Percentiles rank a stretch among this genome's conserved stretches.
Evolutionary conservation across 2,888 invertebrate genomes (phyloP).

Genomic region (Hemaris fuciformis): DNA sequence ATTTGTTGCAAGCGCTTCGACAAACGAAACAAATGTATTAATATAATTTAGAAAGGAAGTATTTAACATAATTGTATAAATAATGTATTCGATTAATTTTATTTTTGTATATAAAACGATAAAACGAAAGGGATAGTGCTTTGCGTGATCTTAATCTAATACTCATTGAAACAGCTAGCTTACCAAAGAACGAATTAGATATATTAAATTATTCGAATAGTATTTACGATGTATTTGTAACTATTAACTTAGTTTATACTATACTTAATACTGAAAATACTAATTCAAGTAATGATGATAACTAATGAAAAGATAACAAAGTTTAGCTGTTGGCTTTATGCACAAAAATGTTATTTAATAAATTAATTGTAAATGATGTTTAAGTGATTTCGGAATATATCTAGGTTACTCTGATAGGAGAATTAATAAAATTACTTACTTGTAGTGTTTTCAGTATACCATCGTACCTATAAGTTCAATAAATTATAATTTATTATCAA

Average conservation of each 20-base stretch:
- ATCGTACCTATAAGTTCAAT: constrained; percentile 1
- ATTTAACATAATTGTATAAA: constrained; percentile 15
- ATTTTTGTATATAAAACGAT: constrained; percentile 32
- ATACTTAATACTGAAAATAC: not conserved
- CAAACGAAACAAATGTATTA: not conserved
- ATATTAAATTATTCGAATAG: constrained; percentile 18
- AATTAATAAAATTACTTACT: not conserved
- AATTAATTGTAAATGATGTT: not conserved
- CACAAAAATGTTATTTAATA: not conserved
- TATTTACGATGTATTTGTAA: not conserved
- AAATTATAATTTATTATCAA: not conserved
- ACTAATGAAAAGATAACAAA: not conserved
- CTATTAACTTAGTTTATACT: not conserved
- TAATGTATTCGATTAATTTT: constrained; percentile 16
- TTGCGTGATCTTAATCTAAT: constrained; percentile 47
- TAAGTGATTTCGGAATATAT: too few relatives aligned
- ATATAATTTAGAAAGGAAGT: not conserved
- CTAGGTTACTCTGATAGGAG: too few relatives aligned
- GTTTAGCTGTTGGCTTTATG: not conserved
- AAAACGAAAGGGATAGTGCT: constrained; percentile 26
- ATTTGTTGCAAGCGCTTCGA: not conserved
- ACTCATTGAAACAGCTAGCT: constrained; percentile 68
- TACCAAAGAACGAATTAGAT: constrained; percentile 67
- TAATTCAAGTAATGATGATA: not conserved
- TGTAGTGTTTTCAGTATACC: not conserved